phyloP scores from a whole-genome alignment of 2,888 invertebrate genomes.

The Rosalia funebris region DNA sequence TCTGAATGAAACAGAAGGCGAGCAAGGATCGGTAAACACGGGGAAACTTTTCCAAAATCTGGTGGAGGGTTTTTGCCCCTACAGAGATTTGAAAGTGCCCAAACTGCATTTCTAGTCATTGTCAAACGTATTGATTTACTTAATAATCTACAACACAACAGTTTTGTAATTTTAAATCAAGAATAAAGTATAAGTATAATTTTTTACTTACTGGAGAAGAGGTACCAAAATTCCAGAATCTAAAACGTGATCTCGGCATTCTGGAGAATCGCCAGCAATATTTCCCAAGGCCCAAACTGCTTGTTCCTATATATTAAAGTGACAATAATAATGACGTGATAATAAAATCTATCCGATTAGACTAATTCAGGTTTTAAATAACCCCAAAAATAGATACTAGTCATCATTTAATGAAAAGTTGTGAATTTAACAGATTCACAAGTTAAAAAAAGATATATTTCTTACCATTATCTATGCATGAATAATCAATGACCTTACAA shows the following conservation, averaged over 20 bases:
- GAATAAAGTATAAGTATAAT: background rate
- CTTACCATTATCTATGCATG: too few relatives aligned
- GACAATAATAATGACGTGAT: too few relatives aligned
- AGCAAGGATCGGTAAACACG: constrained; percentile 87
- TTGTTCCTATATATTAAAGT: constrained; percentile 84
- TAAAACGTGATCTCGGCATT: constrained; percentile 90
- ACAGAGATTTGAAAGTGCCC: constrained; percentile 97
- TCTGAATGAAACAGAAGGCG: constrained; percentile 88
- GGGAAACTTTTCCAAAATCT: constrained; percentile 83
- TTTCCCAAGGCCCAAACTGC: constrained; percentile 98
- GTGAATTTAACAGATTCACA: too few relatives aligned
- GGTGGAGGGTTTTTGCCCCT: constrained; percentile 97
- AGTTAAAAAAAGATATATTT: too few relatives aligned
- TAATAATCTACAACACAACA: constrained; percentile 69
- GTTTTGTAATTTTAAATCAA: background rate
- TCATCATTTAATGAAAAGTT: too few relatives aligned
- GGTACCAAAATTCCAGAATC: constrained; percentile 87
- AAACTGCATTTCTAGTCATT: constrained; percentile 96
- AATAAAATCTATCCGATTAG: too few relatives aligned
- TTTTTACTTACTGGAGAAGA: constrained; percentile 79
- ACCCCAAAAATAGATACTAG: too few relatives aligned
- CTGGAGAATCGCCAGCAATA: constrained; percentile 95
- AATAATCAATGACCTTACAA: too few relatives aligned
- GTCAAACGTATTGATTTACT: constrained; percentile 83
- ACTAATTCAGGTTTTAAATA: too few relatives aligned